These are phyloP conservation scores for Lethrus apterus DNA, from an alignment of 1,140 invertebrate genomes.

Conservation along the genomic window DNA sequence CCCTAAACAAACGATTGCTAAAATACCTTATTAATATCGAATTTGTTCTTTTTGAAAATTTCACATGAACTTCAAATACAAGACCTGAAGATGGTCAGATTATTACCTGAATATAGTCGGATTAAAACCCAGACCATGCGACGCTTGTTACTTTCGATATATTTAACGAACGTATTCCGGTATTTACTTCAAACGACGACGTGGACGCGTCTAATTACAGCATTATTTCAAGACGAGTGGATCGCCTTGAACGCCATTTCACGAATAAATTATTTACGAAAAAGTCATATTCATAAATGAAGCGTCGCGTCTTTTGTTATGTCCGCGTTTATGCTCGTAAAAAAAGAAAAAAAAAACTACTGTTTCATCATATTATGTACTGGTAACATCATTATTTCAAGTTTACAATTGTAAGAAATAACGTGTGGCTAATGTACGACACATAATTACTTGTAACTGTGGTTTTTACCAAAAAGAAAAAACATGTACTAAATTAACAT, in stretches of 20 bases:
- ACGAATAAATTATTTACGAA: constrained; percentile 8
- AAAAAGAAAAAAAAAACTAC: background rate
- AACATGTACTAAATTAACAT: too few species aligned
- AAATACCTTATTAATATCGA: too few species aligned
- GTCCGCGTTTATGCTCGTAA: constrained; percentile 2
- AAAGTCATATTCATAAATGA: too few species aligned
- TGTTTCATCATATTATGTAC: background rate
- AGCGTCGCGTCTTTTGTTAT: too few species aligned
- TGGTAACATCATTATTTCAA: background rate
- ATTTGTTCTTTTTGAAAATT: too few species aligned
- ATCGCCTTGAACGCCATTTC: constrained; percentile 10
- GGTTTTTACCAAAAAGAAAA: too few species aligned
- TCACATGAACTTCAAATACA: too few species aligned
- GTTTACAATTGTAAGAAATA: background rate
- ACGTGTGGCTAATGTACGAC: background rate
- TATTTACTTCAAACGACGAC: background rate
- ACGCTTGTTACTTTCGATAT: background rate
- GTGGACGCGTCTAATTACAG: constrained; percentile 2
- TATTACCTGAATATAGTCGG: background rate
- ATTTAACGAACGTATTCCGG: background rate
- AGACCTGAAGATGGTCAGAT: too few species aligned
- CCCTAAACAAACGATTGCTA: too few species aligned
- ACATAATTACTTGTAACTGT: too few species aligned
- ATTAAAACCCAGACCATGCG: background rate
- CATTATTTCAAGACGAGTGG: constrained; percentile 12